Evolutionary conservation across 1,140 invertebrate species (phyloP), one percentile per base, ranked within the genome.

Genomic region (Leguminivora glycinivorella): DNA sequence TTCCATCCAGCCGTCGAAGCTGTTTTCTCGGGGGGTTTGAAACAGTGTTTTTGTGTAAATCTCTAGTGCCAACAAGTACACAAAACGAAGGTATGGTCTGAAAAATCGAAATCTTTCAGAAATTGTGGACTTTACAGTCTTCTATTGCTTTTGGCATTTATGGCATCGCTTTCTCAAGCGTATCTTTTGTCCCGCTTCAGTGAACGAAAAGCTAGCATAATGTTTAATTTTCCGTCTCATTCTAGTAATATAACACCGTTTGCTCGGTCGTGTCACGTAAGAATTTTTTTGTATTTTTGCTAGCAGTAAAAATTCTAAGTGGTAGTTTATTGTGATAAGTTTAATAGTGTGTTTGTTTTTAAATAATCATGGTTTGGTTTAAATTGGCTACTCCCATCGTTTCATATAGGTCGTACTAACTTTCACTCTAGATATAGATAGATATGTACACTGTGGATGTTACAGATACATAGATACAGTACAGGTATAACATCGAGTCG

Each of bases 231-330:
- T 83, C 83, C 79, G 70, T 90, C 89, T 89, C 87, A 75, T 83
- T 91, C 86, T 85, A 88, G 89, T 91, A 91, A 91, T 91, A 89
- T 90, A 91, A 91, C 89, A 91, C 88, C 89, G 89, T 90, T 91
- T 85, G 89, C 89, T 91, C 87, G 87, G 84, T 90, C 88, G 88
- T 91, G 89, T 91, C 89, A 91, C 88, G 88, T 91, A 90, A 91
- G 89, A 82, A 10, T 83, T 88, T 90, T 90, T 90, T 89, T 86
- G 83, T 89, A 89, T 88, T 89, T 86, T 89, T 83, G 82, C 80
- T 80, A 82, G 79, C 76, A 82, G 82, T 86, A 82, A 83, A 80
- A 73, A 81, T 82, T 80, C 83, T 83, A 74, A 73, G 73, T 75
- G 68, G 77, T 74, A 70, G 79, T 81, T 83, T 75, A 67, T 66